These are phyloP conservation scores for Crotophaga sulcirostris DNA, from an alignment of 2,113 vertebrate genomes.

Conservation along the genomic window DNA sequence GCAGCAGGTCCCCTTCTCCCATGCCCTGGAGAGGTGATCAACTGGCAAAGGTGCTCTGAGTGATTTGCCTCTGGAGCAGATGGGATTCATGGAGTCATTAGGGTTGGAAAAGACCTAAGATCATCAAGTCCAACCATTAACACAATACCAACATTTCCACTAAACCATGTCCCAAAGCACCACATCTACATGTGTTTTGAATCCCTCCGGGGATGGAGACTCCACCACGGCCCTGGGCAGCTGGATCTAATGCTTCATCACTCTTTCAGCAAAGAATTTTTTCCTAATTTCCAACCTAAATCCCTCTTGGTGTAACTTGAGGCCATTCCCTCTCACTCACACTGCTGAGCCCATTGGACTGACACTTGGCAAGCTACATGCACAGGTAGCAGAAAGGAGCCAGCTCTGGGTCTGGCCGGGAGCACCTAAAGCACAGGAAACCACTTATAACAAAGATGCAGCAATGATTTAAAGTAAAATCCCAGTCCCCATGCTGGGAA, in stretches of 20 bases:
- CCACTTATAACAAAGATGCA: fast-evolving
- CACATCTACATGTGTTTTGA: no score
- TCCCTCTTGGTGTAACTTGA: no score
- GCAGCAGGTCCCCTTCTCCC: background rate
- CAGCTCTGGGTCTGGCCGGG: background rate
- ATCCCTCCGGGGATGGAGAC: no score
- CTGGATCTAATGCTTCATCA: no score
- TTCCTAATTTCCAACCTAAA: no score
- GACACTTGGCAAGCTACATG: fast-evolving
- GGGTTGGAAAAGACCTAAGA: no score
- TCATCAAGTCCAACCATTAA: no score
- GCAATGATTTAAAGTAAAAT: background rate
- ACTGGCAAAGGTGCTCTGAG: background rate
- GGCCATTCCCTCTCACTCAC: background rate
- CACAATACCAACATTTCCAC: no score
- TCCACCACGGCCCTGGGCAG: no score
- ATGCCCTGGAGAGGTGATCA: fast-evolving
- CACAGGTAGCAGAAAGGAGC: background rate
- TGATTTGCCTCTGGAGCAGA: fast-evolving
- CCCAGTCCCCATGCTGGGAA: fast-evolving
- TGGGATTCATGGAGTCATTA: no score
- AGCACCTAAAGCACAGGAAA: background rate
- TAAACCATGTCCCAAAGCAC: no score
- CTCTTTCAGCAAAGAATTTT: no score
- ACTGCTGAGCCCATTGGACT: fast-evolving